Base-by-base conservation (phyloP, 2,797 vertebrate genomes). In the Spea hammondii region DNA sequence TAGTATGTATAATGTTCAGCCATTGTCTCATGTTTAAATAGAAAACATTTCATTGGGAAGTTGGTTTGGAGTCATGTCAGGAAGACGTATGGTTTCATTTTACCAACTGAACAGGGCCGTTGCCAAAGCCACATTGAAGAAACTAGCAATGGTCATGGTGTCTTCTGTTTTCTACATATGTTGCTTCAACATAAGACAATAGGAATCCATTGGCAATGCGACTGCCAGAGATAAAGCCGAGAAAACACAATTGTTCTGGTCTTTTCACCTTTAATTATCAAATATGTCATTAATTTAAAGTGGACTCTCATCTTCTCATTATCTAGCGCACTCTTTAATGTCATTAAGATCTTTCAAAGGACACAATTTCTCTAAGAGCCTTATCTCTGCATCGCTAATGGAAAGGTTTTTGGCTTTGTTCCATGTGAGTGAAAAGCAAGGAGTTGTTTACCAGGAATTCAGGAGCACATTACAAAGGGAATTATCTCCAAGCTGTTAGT, bases 391-490 rank as follows among this genome's bases (percentile, higher is more conserved):
- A 88, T 85, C 85, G 85, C 87, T 89, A 89, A 88, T 86, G 88
- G 89, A 88, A 87, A 59, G 55, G 84, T 74, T 89, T 86, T 91
- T 92, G 91, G 91, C 92, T 89, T 88, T 82, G 84, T 84, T 89
- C 89, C 89, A 88, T 87, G 74, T 84, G 79, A 87, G 86, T 79
- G 84, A 86, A 89, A 89, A 88, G 89, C 86, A 86, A 89, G 87
- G 85, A 79, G 87, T 89, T 92, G 91, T 92, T 93, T 91, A 93
- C 90, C 90, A 92, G 90, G 89, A 93, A 91, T 93, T 88, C 86
- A 89, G 90, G 89, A 87, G 87, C 84, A 85, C 85, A 92, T 92
- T 91, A 90, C 88, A 92, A 90, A 70, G 85, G 78, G 88, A 92
- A 92, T 90, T 87, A 89, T 88, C 87, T 89, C 84, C 79, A 84